Conservation (phyloP, 2,888 invertebrate species). For the Chalcosyrphus nemorum region DNA sequence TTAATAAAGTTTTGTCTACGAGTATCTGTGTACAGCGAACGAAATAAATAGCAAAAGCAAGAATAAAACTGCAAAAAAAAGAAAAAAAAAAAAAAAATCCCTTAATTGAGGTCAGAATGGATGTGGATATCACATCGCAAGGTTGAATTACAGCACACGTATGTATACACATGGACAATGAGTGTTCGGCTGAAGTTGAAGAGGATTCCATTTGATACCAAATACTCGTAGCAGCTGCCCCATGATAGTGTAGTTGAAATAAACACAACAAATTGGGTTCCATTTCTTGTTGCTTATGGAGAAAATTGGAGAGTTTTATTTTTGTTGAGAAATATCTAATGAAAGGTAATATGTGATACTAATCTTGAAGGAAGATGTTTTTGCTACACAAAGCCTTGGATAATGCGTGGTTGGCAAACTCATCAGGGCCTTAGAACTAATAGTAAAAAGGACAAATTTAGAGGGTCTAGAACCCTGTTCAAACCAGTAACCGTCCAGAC, state of each 20-base stretch:
- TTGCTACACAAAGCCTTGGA: no score
- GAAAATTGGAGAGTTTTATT: no score
- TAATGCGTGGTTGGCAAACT: background rate
- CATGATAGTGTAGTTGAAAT: constrained; percentile 30
- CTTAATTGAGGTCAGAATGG: constrained; percentile 29
- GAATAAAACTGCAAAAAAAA: background rate
- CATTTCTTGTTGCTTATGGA: background rate
- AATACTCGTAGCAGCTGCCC: constrained; percentile 32
- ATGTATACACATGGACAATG: background rate
- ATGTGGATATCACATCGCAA: constrained; percentile 5
- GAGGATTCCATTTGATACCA: constrained; percentile 19
- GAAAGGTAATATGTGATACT: constrained; percentile 13
- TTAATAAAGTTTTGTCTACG: constrained; percentile 40
- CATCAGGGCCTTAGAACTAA: no score
- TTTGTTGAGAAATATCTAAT: no score
- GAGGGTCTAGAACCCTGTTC: no score
- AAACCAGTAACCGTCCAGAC: no score
- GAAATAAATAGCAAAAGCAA: background rate
- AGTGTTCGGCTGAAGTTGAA: constrained; percentile 7
- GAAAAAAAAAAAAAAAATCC: background rate
- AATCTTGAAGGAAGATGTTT: constrained; percentile 9
- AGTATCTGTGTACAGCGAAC: background rate
- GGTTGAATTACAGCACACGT: background rate
- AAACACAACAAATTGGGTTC: constrained; percentile 27
- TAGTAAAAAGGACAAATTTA: no score